A percentile compares a stretch with the other conserved stretches of the same genome.
phyloP scores from a whole-genome alignment of 2,888 invertebrate genomes.

The Rhamnusium bicolor region DNA sequence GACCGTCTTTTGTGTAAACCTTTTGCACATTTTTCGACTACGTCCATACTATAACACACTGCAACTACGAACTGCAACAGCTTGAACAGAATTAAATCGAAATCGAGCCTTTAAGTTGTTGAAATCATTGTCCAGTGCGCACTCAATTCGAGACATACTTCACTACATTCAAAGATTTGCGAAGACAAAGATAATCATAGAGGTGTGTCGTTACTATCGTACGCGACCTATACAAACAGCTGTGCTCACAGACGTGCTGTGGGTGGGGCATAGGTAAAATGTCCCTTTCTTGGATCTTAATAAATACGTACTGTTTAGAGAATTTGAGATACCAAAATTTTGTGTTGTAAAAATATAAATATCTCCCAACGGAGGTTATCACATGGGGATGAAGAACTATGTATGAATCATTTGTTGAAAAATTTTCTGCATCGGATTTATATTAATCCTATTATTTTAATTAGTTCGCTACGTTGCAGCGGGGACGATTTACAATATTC shows the following conservation, averaged over 20 bases:
- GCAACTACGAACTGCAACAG: conserved; percentile 46
- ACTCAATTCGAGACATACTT: conserved; percentile 33
- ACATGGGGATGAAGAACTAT: too few relatives aligned
- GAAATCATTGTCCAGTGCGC: conserved; percentile 50
- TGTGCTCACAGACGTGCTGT: conserved; percentile 22
- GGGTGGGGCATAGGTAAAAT: neutral
- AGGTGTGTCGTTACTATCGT: neutral
- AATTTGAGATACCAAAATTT: too few relatives aligned
- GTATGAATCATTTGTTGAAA: too few relatives aligned
- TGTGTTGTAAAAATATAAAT: too few relatives aligned
- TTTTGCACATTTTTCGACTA: conserved; percentile 78
- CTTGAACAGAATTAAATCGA: conserved; percentile 64
- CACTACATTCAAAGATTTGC: neutral
- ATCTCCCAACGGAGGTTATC: too few relatives aligned
- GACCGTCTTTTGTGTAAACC: conserved; percentile 79
- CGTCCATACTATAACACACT: conserved; percentile 74
- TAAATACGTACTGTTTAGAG: too few relatives aligned
- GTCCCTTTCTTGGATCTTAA: neutral
- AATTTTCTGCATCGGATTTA: too few relatives aligned
- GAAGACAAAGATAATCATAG: neutral
- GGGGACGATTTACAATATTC: too few relatives aligned
- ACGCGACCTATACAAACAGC: conserved; percentile 34
- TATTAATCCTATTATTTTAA: too few relatives aligned
- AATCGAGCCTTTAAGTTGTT: conserved; percentile 41
- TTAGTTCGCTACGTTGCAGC: too few relatives aligned